phyloP scores from a whole-genome alignment of 1,140 invertebrate genomes.

The Drosophila leontia region DNA sequence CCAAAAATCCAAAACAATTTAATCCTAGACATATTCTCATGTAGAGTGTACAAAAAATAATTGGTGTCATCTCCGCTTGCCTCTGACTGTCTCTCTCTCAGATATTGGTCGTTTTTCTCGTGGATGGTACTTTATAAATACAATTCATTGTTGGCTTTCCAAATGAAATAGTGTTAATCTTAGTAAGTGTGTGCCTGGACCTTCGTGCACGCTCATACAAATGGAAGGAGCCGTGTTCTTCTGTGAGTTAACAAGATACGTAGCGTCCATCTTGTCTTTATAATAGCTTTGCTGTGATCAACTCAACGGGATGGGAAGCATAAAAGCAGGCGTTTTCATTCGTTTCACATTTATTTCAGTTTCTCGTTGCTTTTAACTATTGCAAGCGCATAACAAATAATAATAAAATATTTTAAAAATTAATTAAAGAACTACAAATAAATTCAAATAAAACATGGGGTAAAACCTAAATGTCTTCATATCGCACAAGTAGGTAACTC shows the following conservation, averaged over 20 bases:
- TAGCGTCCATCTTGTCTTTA: not conserved
- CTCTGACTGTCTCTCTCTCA: constrained; percentile 18
- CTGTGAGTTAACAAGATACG: constrained; percentile 4
- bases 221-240: constrained; percentile 66
- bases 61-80: constrained; percentile 42
- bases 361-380: constrained; percentile 72
- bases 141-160: constrained; percentile 55
- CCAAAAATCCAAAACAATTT: constrained; percentile 17
- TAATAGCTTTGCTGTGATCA: not conserved
- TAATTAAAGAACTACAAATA: constrained; percentile 78
- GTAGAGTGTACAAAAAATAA: constrained; percentile 68
- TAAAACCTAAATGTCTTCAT: constrained; percentile 73
- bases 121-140: constrained; percentile 73
- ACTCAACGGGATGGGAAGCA: constrained; percentile 7
- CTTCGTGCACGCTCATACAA: constrained; percentile 51
- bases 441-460: constrained; percentile 82
- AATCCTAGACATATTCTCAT: constrained; percentile 18
- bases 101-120: constrained; percentile 66
- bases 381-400: constrained; percentile 80
- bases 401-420: constrained; percentile 71
- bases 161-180: constrained; percentile 57
- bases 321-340: constrained; percentile 32
- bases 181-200: constrained; percentile 56
- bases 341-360: constrained; percentile 68
- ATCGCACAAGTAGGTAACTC: constrained; percentile 59